These are phyloP conservation scores for Lamprologus tigripictilis DNA, from an alignment of 2,113 vertebrate genomes.

Conservation along the genomic window DNA sequence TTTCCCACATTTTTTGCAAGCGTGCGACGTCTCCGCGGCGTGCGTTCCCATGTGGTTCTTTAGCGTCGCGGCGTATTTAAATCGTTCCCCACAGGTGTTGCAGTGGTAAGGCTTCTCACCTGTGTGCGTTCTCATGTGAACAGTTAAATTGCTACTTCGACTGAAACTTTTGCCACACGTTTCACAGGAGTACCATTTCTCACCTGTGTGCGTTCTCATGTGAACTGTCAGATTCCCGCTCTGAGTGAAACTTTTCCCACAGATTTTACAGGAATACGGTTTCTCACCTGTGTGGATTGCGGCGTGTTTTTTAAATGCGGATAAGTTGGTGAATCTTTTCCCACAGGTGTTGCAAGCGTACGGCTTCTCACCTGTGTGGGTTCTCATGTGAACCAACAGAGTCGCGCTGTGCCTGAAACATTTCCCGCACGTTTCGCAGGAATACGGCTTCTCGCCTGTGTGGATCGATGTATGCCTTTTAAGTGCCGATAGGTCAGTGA, in stretches of 20 bases:
- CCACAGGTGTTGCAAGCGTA: background rate
- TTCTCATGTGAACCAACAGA: background rate
- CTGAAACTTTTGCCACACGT: background rate
- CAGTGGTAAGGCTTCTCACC: background rate
- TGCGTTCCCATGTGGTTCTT: background rate
- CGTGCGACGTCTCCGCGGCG: background rate
- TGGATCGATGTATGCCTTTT: background rate
- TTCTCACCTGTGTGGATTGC: background rate
- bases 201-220: background rate
- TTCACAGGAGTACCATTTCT: background rate
- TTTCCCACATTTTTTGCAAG: background rate
- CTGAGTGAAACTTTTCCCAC: background rate
- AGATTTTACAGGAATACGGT: background rate
- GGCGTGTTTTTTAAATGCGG: rapidly evolving
- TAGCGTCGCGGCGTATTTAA: background rate
- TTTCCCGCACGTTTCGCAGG: background rate
- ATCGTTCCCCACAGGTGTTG: background rate
- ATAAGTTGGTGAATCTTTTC: background rate
- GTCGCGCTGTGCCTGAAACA: background rate
- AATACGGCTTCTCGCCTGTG: background rate
- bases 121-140: background rate
- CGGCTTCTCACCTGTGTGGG: background rate
- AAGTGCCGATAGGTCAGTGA: background rate
- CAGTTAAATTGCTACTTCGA: background rate
- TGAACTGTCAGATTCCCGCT: background rate